phyloP scores from a whole-genome alignment of 1,140 invertebrate genomes.

The Chlorops oryzae region DNA sequence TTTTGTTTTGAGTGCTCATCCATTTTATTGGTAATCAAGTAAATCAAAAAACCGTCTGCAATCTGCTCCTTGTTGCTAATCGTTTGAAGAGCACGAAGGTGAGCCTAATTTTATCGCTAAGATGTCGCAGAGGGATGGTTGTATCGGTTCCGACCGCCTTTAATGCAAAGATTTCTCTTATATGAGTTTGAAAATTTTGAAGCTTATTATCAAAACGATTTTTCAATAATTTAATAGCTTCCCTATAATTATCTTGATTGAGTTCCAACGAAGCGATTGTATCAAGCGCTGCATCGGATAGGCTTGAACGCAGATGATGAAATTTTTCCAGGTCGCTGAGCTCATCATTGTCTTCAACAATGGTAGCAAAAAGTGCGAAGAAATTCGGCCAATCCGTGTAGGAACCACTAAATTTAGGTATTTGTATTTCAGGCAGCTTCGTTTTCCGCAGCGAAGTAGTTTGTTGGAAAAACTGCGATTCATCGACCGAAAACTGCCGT shows the following conservation, averaged over 20 bases:
- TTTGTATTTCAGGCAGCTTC: slow-evolving; percentile 1
- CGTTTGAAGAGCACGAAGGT: slow-evolving; percentile 7
- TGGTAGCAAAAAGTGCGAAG: neutral
- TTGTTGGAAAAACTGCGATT: no score
- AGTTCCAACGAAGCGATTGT: neutral
- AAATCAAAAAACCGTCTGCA: neutral
- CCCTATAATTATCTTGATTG: neutral
- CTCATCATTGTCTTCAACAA: slow-evolving; percentile 1
- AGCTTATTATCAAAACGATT: slow-evolving; percentile 5
- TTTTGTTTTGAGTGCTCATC: no score
- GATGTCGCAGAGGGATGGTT: neutral
- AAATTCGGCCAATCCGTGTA: slow-evolving; percentile 7
- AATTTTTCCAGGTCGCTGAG: no score
- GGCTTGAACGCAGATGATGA: neutral
- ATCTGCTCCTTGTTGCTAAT: neutral
- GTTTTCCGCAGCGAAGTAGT: no score
- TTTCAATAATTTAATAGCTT: slow-evolving; percentile 1
- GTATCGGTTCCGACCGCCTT: neutral
- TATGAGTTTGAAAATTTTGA: slow-evolving; percentile 2
- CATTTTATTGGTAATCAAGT: neutral
- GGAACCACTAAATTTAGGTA: slow-evolving; percentile 2
- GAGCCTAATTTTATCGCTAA: slow-evolving; percentile 1
- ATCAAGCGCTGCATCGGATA: neutral
- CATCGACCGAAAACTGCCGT: no score
- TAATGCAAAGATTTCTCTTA: neutral